Conservation (phyloP, 2,113 vertebrate genomes). For the Mohoua ochrocephala region DNA sequence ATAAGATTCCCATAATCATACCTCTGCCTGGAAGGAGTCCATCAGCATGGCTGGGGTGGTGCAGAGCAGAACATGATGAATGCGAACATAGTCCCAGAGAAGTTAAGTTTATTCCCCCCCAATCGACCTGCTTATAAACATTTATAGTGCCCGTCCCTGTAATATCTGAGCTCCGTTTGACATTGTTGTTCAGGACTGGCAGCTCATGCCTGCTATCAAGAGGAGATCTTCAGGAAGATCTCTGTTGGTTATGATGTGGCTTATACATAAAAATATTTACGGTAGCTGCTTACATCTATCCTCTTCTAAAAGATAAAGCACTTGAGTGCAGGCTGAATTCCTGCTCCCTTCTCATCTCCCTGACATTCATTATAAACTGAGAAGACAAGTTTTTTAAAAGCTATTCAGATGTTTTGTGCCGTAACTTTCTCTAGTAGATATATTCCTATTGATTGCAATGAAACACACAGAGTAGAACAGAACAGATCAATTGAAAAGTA, state of each 20-base stretch:
- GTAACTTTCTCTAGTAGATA: constrained; percentile 47
- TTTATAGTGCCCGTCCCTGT: background rate
- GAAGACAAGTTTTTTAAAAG: constrained; percentile 30
- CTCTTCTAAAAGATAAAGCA: background rate
- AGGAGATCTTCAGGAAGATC: background rate
- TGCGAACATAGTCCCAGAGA: background rate
- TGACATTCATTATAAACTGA: constrained; percentile 41
- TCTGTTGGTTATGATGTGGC: background rate
- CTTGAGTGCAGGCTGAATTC: background rate
- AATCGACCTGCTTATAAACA: background rate
- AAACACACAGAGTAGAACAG: constrained; percentile 17
- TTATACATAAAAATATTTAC: background rate
- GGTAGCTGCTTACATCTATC: background rate
- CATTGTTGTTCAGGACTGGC: background rate
- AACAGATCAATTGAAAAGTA: constrained; percentile 46
- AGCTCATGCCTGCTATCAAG: background rate
- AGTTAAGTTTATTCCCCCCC: background rate
- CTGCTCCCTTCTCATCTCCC: constrained; percentile 2
- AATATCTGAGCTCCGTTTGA: background rate
- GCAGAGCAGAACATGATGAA: background rate
- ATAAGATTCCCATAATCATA: background rate
- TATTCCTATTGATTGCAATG: constrained; percentile 52
- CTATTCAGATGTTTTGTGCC: constrained; percentile 46
- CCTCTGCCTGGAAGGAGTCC: background rate
- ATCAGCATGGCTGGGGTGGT: background rate